These are phyloP conservation scores for Lampris incognitus DNA, from an alignment of 2,113 vertebrate species.

Conservation along the genomic window DNA sequence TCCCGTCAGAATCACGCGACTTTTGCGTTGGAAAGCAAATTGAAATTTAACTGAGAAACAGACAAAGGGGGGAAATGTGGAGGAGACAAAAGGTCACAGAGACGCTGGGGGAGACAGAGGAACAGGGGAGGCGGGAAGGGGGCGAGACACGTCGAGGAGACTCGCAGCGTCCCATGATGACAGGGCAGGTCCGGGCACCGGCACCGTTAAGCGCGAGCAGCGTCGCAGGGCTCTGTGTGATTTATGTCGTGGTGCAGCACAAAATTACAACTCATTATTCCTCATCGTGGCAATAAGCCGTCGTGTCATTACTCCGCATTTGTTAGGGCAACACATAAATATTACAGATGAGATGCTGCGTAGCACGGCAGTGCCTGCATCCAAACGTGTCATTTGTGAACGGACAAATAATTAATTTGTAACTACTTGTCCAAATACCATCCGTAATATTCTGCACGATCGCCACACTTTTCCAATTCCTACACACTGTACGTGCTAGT, in stretches of 20 bases:
- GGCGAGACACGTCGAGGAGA: too few species aligned
- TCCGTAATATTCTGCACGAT: too few species aligned
- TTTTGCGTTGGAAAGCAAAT: too few species aligned
- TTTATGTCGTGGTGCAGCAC: slow-evolving; percentile 60
- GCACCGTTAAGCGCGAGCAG: slow-evolving; percentile 45
- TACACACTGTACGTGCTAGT: too few species aligned
- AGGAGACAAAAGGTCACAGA: background rate
- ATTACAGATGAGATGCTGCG: slow-evolving; percentile 60
- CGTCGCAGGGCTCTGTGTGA: slow-evolving; percentile 48
- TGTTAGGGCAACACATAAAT: slow-evolving; percentile 66
- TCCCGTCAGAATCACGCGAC: too few species aligned
- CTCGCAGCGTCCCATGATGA: slow-evolving; percentile 11
- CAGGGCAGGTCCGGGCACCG: slow-evolving; percentile 14
- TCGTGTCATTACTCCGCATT: slow-evolving; percentile 45
- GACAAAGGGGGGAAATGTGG: background rate
- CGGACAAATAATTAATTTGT: too few species aligned
- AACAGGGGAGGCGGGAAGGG: background rate
- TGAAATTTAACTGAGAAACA: background rate
- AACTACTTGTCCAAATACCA: too few species aligned
- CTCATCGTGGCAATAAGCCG: slow-evolving; percentile 69
- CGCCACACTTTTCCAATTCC: too few species aligned
- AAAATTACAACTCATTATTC: slow-evolving; percentile 74
- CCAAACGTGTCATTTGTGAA: slow-evolving; percentile 18
- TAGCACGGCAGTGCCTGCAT: background rate
- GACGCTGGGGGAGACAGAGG: background rate